phyloP scores from a whole-genome alignment of 2,888 invertebrate species.

The Chymomyza caudatula region DNA sequence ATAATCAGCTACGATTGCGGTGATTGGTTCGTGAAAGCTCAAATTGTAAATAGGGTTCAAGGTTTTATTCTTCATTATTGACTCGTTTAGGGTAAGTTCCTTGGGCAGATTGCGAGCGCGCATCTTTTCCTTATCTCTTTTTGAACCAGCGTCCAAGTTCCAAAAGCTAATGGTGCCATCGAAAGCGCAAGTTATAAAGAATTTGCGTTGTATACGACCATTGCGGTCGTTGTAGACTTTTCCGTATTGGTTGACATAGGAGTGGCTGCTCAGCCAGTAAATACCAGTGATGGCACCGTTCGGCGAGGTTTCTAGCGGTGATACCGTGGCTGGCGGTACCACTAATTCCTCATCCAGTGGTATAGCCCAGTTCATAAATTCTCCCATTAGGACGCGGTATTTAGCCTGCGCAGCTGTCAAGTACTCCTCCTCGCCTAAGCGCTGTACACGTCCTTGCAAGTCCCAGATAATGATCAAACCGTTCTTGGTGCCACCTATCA shows the following conservation, averaged over 20 bases:
- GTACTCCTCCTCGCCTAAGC: constrained; percentile 82
- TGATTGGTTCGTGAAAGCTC: constrained; percentile 79
- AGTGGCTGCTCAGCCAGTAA: constrained; percentile 84
- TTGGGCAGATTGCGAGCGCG: constrained; percentile 79
- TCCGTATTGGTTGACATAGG: constrained; percentile 82
- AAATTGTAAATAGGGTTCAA: constrained; percentile 82
- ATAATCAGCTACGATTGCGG: constrained; percentile 72
- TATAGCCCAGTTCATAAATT: constrained; percentile 85
- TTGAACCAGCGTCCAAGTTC: constrained; percentile 80
- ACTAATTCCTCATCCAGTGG: constrained; percentile 80
- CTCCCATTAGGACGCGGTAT: constrained; percentile 81
- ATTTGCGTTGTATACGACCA: constrained; percentile 79
- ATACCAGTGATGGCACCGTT: constrained; percentile 82
- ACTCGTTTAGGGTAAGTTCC: constrained; percentile 81
- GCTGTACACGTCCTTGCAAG: constrained; percentile 81
- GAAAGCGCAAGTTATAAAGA: constrained; percentile 83
- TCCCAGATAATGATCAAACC: constrained; percentile 87
- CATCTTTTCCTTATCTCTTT: constrained; percentile 28
- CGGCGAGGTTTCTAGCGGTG: constrained; percentile 82
- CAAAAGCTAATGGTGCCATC: constrained; percentile 86
- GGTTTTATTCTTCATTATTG: constrained; percentile 81
- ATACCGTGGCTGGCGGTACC: constrained; percentile 82
- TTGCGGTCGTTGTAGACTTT: constrained; percentile 78
- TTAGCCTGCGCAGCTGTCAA: constrained; percentile 82
- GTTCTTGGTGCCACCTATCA: constrained; percentile 85